phyloP scores from a whole-genome alignment of 2,797 vertebrate species.

The Ceryle rudis region DNA sequence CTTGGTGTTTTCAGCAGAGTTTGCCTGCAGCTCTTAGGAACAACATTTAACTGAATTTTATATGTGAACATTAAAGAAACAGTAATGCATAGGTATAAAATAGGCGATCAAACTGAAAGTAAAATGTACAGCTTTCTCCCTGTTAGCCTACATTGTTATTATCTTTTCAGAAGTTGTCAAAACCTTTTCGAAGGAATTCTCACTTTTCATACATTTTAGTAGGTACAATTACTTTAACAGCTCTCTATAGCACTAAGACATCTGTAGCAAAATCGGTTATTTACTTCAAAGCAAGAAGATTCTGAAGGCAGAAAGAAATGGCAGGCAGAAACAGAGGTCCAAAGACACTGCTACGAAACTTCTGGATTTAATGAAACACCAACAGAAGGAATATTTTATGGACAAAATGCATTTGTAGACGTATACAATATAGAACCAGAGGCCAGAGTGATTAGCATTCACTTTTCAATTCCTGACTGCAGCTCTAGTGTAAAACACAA shows the following conservation, averaged over 20 bases:
- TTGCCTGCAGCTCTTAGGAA: constrained; percentile 65
- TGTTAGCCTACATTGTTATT: constrained; percentile 67
- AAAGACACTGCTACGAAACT: constrained; percentile 34
- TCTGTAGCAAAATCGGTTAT: constrained; percentile 62
- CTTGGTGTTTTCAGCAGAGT: constrained; percentile 76
- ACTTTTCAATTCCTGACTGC: neutral
- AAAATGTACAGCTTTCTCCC: constrained; percentile 51
- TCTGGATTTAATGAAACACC: constrained; percentile 59
- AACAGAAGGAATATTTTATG: constrained; percentile 45
- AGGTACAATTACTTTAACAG: constrained; percentile 71
- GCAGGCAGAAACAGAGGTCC: constrained; percentile 37
- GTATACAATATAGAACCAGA: neutral
- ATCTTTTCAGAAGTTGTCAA: constrained; percentile 70
- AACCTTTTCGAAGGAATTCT: constrained; percentile 65
- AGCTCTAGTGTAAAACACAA: neutral
- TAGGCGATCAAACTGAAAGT: constrained; percentile 62
- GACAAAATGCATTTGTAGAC: constrained; percentile 49
- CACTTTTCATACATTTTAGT: constrained; percentile 72
- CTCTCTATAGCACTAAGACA: constrained; percentile 50
- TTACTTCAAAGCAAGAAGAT: constrained; percentile 69
- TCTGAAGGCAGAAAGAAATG: constrained; percentile 41
- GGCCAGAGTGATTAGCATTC: neutral
- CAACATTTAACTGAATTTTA: constrained; percentile 77
- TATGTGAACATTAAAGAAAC: constrained; percentile 71
- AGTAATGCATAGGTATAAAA: constrained; percentile 73